Base-by-base conservation (phyloP, 2,113 vertebrate genomes). In the Mola mola region DNA sequence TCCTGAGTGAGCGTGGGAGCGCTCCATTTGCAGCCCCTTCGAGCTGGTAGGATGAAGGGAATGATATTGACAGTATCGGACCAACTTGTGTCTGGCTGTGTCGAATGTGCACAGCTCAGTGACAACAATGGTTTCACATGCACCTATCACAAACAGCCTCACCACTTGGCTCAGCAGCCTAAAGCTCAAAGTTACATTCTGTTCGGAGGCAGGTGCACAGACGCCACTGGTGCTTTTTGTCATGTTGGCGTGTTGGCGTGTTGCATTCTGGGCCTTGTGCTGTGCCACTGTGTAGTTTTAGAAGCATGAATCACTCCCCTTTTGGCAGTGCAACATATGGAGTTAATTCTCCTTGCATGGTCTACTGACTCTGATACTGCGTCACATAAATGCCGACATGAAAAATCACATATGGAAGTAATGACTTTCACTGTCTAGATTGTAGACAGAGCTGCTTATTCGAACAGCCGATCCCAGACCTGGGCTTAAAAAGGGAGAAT, bases 131-230 rank as follows among this genome's bases (percentile, higher is more conserved):
- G 47, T 48, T 67, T 20, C 72, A 40, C 72, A 42, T 12, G 38
- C 31, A 62, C 29, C 19, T 58, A 15, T 67, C 47, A 6, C 53
- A 48, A 20, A n/a, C n/a, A 33, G 19, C 26, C 9, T 57, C 29
- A 33, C 71, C 61, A 76, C 68, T 84, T 81, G 57, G 49, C 24
- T 44, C 38, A 71, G 63, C 37, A 46, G 44, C 71, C 81, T 79
- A 75, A 87, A 90, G 86, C 81, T 81, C 70, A 69, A 75, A 85
- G 83, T 90, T 87, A 82, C 66, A 51, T 46, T 67, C 66, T 69
- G 69, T 77, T 78, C 65, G 49, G 25, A 56, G 65, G 48, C 49
- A 16, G 19, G 37, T n/a, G 8, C 28, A 15, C 57, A 69, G 78
- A 72, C 75, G 67, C 80, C 71, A 62, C 11, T 28, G 53, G 31